Base-by-base conservation (phyloP, 2,888 invertebrate genomes). In the Saturnia pavonia region DNA sequence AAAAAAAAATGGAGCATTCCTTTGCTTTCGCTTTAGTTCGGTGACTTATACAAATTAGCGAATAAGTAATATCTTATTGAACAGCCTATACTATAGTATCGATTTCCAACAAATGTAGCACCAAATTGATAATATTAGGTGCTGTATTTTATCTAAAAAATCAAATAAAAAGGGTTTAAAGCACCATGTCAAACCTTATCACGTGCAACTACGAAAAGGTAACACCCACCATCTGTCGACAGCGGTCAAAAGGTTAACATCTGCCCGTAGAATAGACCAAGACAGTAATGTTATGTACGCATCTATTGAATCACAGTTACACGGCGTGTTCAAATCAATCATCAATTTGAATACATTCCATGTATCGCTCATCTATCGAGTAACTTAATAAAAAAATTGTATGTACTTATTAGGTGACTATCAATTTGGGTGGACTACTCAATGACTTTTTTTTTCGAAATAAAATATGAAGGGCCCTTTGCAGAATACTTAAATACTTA, bases 221-320 rank as follows among this genome's bases (percentile, higher is more conserved):
- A 75, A 74, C 79, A 76, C 82, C 81, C 77, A 82, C 85, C 84
- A 87, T 81, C 86, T 89, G 88, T 87, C 88, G 87, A 88, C 89
- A 85, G 77, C 84, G 89, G 88, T 88, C 87, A 82, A 69, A 60
- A 86, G 91, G 88, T 91, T 84, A 88, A 82, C 88, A 85, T 88
- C 86, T 84, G 84, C 85, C 81, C 80, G 75, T 74, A 40, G 81
- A 80, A 84, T 82, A 82, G 78, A 76, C 79, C 78, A 81, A 81
- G 89, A 90, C 91, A 89, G 86, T 92, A 92, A 93, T 91, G 79
- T 82, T 91, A 91, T 92, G 92, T 91, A 91, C 92, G 92, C 93
- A 93, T 93, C 91, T 89, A 92, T 92, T 92, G 91, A 91, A 93
- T 92, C 92, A 89, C 82, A 84, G 84, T 80, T 84, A 82, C 81